Percentiles rank a stretch among this genome's conserved stretches.
phyloP scores from a whole-genome alignment of 1,140 invertebrate species.

The Steinernema feltiae region DNA sequence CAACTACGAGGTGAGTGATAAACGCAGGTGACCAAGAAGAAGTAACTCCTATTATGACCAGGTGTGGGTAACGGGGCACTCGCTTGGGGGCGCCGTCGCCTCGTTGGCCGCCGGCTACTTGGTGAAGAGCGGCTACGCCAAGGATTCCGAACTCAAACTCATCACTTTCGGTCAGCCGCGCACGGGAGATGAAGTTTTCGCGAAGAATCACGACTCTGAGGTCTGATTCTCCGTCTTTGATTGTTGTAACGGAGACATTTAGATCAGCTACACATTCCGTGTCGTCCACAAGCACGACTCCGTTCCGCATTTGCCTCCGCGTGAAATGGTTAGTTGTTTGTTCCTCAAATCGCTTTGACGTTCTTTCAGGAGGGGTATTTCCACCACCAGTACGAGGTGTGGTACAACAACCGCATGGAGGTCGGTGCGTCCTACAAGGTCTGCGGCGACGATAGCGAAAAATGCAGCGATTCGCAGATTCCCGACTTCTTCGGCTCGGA shows the following conservation, averaged over 20 bases:
- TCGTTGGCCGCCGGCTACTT: slow-evolving; percentile 39
- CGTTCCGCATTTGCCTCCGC: slow-evolving; percentile 45
- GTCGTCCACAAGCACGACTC: slow-evolving; percentile 37
- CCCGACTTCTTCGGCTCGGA: background rate
- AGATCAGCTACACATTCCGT: slow-evolving; percentile 34
- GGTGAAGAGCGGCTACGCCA: slow-evolving; percentile 20
- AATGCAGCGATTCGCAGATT: background rate
- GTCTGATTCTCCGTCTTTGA: too few relatives aligned
- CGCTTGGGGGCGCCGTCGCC: slow-evolving; percentile 44
- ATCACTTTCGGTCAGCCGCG: slow-evolving; percentile 47
- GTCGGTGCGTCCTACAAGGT: background rate
- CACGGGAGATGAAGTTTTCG: slow-evolving; percentile 42
- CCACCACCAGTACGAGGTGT: slow-evolving; percentile 43
- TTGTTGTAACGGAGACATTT: background rate
- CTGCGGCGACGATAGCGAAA: background rate
- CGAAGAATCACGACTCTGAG: slow-evolving; percentile 36
- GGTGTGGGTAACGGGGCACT: slow-evolving; percentile 49
- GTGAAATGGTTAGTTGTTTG: too few relatives aligned
- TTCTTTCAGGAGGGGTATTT: slow-evolving; percentile 41
- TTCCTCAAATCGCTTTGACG: too few relatives aligned
- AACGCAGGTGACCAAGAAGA: slow-evolving; percentile 1
- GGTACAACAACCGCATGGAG: slow-evolving; percentile 44
- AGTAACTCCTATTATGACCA: slow-evolving; percentile 39
- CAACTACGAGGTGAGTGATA: too few relatives aligned
- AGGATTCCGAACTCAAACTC: slow-evolving; percentile 31